Base-by-base conservation (phyloP, 1,140 invertebrate species). In the Cyphomyrmex costatus region DNA sequence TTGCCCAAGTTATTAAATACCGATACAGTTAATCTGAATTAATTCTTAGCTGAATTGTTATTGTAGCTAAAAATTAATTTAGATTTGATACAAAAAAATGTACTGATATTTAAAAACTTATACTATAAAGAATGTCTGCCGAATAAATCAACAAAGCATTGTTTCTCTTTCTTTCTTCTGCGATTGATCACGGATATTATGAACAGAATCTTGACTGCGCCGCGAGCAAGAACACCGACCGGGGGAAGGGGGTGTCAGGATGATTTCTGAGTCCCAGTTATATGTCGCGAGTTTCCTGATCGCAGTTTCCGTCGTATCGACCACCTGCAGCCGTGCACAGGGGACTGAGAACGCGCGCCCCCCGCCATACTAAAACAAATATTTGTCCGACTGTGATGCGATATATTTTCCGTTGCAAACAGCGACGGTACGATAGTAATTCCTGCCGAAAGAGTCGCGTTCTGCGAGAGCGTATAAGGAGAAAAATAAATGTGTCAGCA, bases 301-400 rank as follows among this genome's bases (percentile, higher is more conserved):
- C 79, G 66, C 53, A 82, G 66, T 82, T 61, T 36, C 51, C 36
- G 71, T 82, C 49, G 53, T 83, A 83, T 83, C 68, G 79, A 82
- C 79, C 79, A 83, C 56, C 79, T 83, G 79, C 68, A 83, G 36
- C 21, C 42, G 68, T 24, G 53, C 36, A 14, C 51, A 33, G 79
- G 27, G 24, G 71, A 58, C 66, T 58, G 79, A 82, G 66, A 73
- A 83, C 68, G 36, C 53, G 2, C 14, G 2, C 3, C 14, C 36
- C 30, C 27, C 36, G 42, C 0, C 24, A 63, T 73, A 82, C 66
- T 74, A 83, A 83, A 83, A 83, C 79, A 83, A 83, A 83, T 73
- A 83, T 83, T 83, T 83, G 65, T 73, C 36, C 68, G 79, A 46
- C 79, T 74, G 79, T 83, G 79, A 83, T 83, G 79, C 68, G 68